Base-by-base conservation (phyloP, 2,888 invertebrate genomes). In the Uropetala carovei region DNA sequence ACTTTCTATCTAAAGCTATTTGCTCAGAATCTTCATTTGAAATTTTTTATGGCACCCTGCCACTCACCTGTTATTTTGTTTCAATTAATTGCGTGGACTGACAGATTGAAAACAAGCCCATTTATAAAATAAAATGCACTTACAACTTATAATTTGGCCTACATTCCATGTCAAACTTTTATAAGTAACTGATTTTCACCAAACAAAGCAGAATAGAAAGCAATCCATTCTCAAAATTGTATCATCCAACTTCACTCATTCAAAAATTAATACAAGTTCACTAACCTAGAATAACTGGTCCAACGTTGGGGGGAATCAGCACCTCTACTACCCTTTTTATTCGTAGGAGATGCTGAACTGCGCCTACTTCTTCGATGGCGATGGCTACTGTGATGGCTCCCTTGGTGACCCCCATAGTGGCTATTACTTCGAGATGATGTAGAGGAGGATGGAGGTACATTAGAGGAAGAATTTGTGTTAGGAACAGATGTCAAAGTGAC, bases 311-410 rank as follows among this genome's bases (percentile, higher is more conserved):
- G 89, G 43, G 89, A 89, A 43, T 89, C 89, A 89, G 64, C 64
- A 5, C 83, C 18, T 64, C 89, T 89, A 43, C 64, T 89, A 43
- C 64, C n/a, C 89, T 89, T 89, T 56, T 89, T 89, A 64, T 64
- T 89, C 0, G 27, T 27, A 75, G 89, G 89, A 27, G 89, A 89
- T n/a, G 89, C 56, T 56, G 89, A 89, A 43, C 68, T 59, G 59
- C 89, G 89, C 30, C 89, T 89, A 64, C 89, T 89, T 43, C 89
- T 60, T 27, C 89, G 27, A 68, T 89, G 89, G n/a, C 89, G 89
- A 43, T 89, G 89, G 64, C 89, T 89, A 64, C 89, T 89, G n/a
- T 89, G 89, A 89, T 89, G 89, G 89, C 89, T 89, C 43, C 89
- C 89, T 64, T 89, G 64, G 14, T 89, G 68, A 18, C 64, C 43